Base-by-base conservation (phyloP, 2,113 vertebrate genomes). In the Macheiramphus alcinus region DNA sequence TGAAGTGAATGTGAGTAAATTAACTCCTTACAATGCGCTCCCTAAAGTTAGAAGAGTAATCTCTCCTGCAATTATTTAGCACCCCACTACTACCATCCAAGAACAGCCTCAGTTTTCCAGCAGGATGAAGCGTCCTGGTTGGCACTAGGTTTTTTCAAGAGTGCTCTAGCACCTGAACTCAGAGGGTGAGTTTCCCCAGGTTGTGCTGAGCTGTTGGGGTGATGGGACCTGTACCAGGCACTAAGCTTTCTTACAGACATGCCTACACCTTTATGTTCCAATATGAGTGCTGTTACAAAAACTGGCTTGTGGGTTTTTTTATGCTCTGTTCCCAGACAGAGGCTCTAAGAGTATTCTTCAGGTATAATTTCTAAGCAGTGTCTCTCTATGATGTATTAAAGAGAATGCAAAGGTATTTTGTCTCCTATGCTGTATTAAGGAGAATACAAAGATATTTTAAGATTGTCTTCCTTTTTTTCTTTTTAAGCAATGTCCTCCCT, bases 181-280 rank as follows among this genome's bases (percentile, higher is more conserved):
- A 0, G 34, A 12, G 56, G 9, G 36, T 26, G 73, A 27, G 7
- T 4, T 79, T 42, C 42, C 58, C 23, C 1, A 3, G 18, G 16
- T 0, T 34, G 9, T 50, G 40, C 29, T 31, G n/a, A 27, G 52
- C 79, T 56, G 25, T 5, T 0, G 5, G 68, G 50, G 34, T 0
- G 1, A 1, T 5, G 48, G 56, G 19, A 91, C 27, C 20, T 34
- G 23, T 48, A 32, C n/a, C 15, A n/a, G 65, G 45, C 34, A 7
- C 45, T 32, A 3, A 27, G 29, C n/a, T n/a, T 11, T 48, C 68
- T 13, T 6, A 6, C 43, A 27, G 71, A 13, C 40, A 1, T 58
- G 52, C 43, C 48, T 61, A 3, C 32, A 38, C 47, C 34, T 32
- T 19, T 34, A 16, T 63, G 42, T 43, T 93, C 76, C 72, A 53